These are phyloP conservation scores for Steinernema feltiae DNA, from an alignment of 1,140 invertebrate species.

Conservation along the genomic window DNA sequence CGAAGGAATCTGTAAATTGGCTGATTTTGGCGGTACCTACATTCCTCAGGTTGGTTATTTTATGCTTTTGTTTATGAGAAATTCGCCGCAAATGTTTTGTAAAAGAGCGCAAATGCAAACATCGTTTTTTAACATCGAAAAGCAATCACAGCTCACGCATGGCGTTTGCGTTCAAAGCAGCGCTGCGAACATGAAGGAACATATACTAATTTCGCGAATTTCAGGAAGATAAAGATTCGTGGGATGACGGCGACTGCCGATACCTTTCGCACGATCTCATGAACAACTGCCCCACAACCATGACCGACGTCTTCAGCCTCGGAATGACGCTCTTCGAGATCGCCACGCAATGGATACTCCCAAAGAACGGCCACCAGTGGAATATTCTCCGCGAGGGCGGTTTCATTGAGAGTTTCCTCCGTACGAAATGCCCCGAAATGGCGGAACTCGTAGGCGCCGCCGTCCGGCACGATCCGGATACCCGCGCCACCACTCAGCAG, in stretches of 20 bases:
- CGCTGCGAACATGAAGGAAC: too few relatives aligned
- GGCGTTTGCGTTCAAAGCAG: too few relatives aligned
- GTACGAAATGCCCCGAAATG: background rate
- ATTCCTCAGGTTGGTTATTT: slow-evolving; percentile 64
- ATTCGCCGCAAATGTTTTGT: too few relatives aligned
- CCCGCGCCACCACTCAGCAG: background rate
- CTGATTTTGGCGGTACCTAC: slow-evolving; percentile 69
- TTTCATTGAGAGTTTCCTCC: background rate
- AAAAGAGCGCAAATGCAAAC: too few relatives aligned
- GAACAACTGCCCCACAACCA: slow-evolving; percentile 65
- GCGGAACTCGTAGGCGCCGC: background rate
- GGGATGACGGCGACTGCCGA: slow-evolving; percentile 70
- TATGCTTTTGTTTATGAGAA: slow-evolving; percentile 55
- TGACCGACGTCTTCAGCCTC: slow-evolving; percentile 62
- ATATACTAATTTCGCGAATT: slow-evolving; percentile 32
- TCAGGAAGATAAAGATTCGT: slow-evolving; percentile 61
- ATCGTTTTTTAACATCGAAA: too few relatives aligned
- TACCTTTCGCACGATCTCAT: slow-evolving; percentile 72
- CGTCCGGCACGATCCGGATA: background rate
- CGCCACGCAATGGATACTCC: background rate
- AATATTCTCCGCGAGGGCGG: background rate
- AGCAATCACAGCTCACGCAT: too few relatives aligned
- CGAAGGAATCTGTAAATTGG: slow-evolving; percentile 67
- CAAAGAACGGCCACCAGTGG: background rate
- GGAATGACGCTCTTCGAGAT: slow-evolving; percentile 62